Percentiles rank a stretch among this genome's conserved stretches.
Evolutionary conservation across 1,140 invertebrate genomes (phyloP).

Genomic region (Trichonephila clavata): DNA sequence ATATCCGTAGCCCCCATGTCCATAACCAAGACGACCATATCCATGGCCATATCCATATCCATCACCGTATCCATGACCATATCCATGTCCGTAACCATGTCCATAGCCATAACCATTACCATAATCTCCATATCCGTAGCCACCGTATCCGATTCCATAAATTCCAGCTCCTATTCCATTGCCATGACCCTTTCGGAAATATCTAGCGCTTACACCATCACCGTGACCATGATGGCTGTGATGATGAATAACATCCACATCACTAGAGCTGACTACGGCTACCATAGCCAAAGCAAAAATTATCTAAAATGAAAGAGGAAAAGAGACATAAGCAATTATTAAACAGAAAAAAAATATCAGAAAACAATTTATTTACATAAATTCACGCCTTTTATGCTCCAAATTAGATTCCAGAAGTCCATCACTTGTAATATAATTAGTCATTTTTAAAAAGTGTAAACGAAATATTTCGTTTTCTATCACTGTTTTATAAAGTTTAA

Average conservation of each 20-base stretch:
- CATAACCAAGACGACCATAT: neutral
- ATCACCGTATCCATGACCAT: neutral
- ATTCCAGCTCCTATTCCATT: slow-evolving; percentile 42
- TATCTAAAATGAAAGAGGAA: too few species aligned
- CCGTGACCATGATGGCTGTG: slow-evolving; percentile 26
- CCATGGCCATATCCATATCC: slow-evolving; percentile 17
- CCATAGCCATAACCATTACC: neutral
- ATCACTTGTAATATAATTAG: too few species aligned
- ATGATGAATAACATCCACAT: slow-evolving; percentile 24
- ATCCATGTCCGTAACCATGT: neutral
- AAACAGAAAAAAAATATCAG: too few species aligned
- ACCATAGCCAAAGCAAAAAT: neutral
- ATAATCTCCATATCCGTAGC: slow-evolving; percentile 26
- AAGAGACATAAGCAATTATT: neutral
- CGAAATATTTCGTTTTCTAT: too few species aligned
- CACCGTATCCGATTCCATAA: slow-evolving; percentile 51
- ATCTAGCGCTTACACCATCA: slow-evolving; percentile 49
- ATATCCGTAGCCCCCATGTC: neutral
- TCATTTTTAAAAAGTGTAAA: too few species aligned
- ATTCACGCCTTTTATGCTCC: too few species aligned
- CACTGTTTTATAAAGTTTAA: too few species aligned
- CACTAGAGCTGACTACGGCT: neutral
- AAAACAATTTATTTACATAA: too few species aligned
- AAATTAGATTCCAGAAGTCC: too few species aligned
- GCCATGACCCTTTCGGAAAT: slow-evolving; percentile 36